Evolutionary conservation across 1,140 invertebrate species (phyloP).

Genomic region (Papilio xuthus): DNA sequence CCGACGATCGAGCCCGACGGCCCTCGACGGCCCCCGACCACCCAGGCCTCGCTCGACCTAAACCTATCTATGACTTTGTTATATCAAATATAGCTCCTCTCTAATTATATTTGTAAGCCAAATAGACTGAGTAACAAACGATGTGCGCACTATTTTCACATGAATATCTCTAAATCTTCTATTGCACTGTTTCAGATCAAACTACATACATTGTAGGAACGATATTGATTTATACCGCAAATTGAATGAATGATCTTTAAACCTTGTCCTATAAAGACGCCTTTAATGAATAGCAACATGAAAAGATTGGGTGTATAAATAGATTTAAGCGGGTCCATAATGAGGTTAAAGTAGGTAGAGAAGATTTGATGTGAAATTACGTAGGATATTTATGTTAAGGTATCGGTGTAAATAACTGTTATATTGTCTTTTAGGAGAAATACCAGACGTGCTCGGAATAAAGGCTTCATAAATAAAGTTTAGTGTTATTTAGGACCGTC

Average conservation of each 20-base stretch:
- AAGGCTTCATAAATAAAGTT: constrained; percentile 9
- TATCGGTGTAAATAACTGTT: constrained; percentile 26
- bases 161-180: neutral
- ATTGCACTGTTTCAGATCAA: neutral
- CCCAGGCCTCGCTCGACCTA: constrained; percentile 46
- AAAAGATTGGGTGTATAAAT: constrained; percentile 23
- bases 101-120: constrained; percentile 31
- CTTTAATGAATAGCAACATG: constrained; percentile 27
- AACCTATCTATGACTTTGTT: constrained; percentile 18
- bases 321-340: constrained; percentile 21
- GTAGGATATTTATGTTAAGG: constrained; percentile 30
- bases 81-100: constrained; percentile 26
- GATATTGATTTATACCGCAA: constrained; percentile 35
- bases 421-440: constrained; percentile 30
- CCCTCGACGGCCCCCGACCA: constrained; percentile 43
- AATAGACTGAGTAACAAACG: constrained; percentile 24
- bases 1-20: constrained; percentile 56
- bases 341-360: constrained; percentile 25
- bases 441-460: constrained; percentile 7
- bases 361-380: constrained; percentile 27
- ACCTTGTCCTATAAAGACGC: constrained; percentile 13
- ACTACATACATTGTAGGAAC: neutral
- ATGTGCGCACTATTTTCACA: constrained; percentile 25
- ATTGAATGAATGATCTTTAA: constrained; percentile 5
- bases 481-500: constrained; percentile 7